Percentiles rank a stretch among this genome's conserved stretches.
Conservation (phyloP, 1,140 invertebrate genomes). For the Lutraria rhynchaena region DNA sequence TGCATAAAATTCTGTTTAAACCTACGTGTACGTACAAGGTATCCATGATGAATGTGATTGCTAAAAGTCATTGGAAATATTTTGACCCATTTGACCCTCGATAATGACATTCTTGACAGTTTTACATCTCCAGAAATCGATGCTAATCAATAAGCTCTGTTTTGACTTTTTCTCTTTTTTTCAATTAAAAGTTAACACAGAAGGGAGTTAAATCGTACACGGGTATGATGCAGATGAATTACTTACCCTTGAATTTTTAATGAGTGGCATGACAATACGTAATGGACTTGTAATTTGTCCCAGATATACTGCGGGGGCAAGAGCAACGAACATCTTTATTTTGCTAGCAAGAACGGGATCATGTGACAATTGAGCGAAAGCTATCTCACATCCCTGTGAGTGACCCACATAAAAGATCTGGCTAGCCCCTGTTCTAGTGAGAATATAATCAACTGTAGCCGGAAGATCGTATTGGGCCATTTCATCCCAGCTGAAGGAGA, state of each 20-base stretch:
- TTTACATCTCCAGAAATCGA: too few relatives aligned
- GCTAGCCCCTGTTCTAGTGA: slow-evolving; percentile 84
- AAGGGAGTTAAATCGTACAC: too few relatives aligned
- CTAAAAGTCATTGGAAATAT: too few relatives aligned
- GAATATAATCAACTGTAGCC: slow-evolving; percentile 86
- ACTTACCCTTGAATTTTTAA: slow-evolving; percentile 48
- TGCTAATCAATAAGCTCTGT: too few relatives aligned
- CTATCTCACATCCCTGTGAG: slow-evolving; percentile 86
- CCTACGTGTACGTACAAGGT: too few relatives aligned
- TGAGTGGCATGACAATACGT: slow-evolving; percentile 48
- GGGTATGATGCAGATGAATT: too few relatives aligned
- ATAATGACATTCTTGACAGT: too few relatives aligned
- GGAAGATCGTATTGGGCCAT: slow-evolving; percentile 89
- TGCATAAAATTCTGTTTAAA: too few relatives aligned
- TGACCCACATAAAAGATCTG: slow-evolving; percentile 88
- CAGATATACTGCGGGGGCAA: slow-evolving; percentile 90
- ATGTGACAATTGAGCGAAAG: slow-evolving; percentile 80
- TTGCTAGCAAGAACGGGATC: slow-evolving; percentile 68
- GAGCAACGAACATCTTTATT: slow-evolving; percentile 83
- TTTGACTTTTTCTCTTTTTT: too few relatives aligned
- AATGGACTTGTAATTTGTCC: slow-evolving; percentile 87
- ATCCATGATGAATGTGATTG: too few relatives aligned
- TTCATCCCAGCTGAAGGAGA: slow-evolving; percentile 87
- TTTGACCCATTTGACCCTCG: too few relatives aligned
- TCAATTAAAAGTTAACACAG: too few relatives aligned